phyloP scores from a whole-genome alignment of 1,140 invertebrate species.

The Zaprionus gabonicus region DNA sequence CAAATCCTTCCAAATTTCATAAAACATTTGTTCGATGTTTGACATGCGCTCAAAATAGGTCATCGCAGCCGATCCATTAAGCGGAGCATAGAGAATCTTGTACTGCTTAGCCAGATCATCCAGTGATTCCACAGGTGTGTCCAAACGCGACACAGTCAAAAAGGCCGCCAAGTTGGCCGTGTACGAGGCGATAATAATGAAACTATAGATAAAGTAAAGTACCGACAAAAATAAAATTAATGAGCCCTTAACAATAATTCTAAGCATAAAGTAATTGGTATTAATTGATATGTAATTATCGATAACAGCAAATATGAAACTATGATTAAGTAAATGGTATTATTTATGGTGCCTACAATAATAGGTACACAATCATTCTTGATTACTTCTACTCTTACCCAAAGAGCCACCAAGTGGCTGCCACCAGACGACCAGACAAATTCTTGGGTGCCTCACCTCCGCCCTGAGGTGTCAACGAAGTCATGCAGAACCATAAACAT shows the following conservation, averaged over 20 bases:
- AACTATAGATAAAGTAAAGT: constrained; percentile 83
- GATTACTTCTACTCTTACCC: constrained; percentile 85
- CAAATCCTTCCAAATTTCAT: constrained; percentile 99
- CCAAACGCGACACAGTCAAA: constrained; percentile 95
- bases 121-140: constrained; percentile 95
- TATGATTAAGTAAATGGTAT: background rate
- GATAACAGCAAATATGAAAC: background rate
- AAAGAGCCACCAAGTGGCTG: constrained; percentile 99
- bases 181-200: constrained; percentile 99
- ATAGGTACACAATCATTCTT: background rate
- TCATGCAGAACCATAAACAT: constrained; percentile 99
- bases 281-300: background rate
- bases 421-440: constrained; percentile 95
- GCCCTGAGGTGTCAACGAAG: constrained; percentile 95
- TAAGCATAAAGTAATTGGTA: background rate
- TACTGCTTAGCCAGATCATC: constrained; percentile 98
- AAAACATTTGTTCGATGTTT: constrained; percentile 96
- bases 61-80: constrained; percentile 91
- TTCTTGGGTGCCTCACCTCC: constrained; percentile 97
- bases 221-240: background rate
- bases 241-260: too few relatives aligned
- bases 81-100: constrained; percentile 96
- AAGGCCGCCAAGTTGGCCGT: constrained; percentile 98
- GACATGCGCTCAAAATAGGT: constrained; percentile 98
- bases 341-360: background rate